Percentiles rank a stretch among this genome's conserved stretches.
Conservation (phyloP, 2,113 vertebrate species). For the Ammodytes dubius region DNA sequence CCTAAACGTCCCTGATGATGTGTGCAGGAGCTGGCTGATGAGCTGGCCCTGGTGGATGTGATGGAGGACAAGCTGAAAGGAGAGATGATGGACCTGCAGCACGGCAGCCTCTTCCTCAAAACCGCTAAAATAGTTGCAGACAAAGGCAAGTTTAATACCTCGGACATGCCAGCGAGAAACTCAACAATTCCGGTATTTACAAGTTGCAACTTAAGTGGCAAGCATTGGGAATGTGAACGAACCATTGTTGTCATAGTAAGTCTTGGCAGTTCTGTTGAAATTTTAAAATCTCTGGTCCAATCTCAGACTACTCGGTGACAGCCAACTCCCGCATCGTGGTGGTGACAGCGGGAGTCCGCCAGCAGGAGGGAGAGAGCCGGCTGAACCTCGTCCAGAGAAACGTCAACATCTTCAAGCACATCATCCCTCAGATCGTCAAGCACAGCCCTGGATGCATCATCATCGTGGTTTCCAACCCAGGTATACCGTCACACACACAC, state of each 20-base stretch:
- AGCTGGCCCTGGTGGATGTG: conserved; percentile 96
- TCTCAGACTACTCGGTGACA: conserved; percentile 92
- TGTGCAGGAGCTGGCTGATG: conserved; percentile 91
- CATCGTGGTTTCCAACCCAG: conserved; percentile 97
- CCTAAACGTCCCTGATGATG: conserved; percentile 13
- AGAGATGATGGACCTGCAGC: conserved; percentile 98
- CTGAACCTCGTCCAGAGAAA: conserved; percentile 98
- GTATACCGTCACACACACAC: conserved; percentile 69
- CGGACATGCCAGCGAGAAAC: neutral
- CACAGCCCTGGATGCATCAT: conserved; percentile 94
- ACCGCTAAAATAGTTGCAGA: conserved; percentile 93
- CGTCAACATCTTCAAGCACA: conserved; percentile 96
- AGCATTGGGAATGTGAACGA: neutral
- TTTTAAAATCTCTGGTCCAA: neutral
- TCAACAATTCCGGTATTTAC: neutral
- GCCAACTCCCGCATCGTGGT: conserved; percentile 95
- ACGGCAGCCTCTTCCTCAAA: conserved; percentile 95
- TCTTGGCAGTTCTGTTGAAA: neutral
- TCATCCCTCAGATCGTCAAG: conserved; percentile 92
- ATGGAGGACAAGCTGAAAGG: conserved; percentile 97
- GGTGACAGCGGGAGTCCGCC: conserved; percentile 95
- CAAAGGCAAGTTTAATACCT: conserved; percentile 86
- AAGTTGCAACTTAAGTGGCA: neutral
- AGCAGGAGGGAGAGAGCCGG: conserved; percentile 97
- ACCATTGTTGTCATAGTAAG: neutral